Percentiles rank a stretch among this genome's conserved stretches.
Evolutionary conservation across 2,888 invertebrate genomes (phyloP).

Genomic region (Microplitis manilae): DNA sequence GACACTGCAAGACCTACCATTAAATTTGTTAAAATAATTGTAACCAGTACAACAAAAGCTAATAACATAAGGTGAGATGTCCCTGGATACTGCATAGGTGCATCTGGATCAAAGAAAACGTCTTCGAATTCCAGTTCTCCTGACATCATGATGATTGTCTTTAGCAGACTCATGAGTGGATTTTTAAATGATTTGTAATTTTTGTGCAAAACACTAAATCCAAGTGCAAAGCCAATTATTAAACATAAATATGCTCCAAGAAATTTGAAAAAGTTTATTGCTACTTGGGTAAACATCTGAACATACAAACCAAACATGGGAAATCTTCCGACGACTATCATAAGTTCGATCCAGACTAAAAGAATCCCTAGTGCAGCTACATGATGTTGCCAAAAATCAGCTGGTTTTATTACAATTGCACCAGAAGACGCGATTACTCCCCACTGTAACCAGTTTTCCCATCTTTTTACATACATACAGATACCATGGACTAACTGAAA

Average conservation of each 20-base stretch:
- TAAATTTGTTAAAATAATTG: constrained; percentile 86
- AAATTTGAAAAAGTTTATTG: constrained; percentile 87
- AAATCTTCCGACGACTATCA: constrained; percentile 89
- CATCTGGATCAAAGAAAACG: constrained; percentile 77
- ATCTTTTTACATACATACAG: constrained; percentile 81
- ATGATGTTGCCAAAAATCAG: constrained; percentile 83
- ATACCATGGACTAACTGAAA: constrained; percentile 84
- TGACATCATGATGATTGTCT: constrained; percentile 91
- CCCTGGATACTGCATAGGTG: constrained; percentile 77
- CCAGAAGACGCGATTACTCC: constrained; percentile 76
- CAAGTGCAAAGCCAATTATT: constrained; percentile 84
- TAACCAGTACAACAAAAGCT: constrained; percentile 84
- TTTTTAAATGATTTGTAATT: constrained; percentile 82
- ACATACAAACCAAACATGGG: constrained; percentile 89
- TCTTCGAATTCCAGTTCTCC: constrained; percentile 90
- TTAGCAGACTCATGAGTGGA: constrained; percentile 78
- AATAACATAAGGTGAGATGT: constrained; percentile 85
- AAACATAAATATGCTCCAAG: constrained; percentile 86
- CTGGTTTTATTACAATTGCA: constrained; percentile 55
- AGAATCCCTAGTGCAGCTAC: constrained; percentile 85
- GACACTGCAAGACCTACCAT: constrained; percentile 90
- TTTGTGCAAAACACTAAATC: constrained; percentile 86
- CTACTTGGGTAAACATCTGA: constrained; percentile 88
- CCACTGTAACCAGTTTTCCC: constrained; percentile 91
- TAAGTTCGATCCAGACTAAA: constrained; percentile 86